phyloP scores from a whole-genome alignment of 2,888 invertebrate species.

The Heterodera filipjevi region DNA sequence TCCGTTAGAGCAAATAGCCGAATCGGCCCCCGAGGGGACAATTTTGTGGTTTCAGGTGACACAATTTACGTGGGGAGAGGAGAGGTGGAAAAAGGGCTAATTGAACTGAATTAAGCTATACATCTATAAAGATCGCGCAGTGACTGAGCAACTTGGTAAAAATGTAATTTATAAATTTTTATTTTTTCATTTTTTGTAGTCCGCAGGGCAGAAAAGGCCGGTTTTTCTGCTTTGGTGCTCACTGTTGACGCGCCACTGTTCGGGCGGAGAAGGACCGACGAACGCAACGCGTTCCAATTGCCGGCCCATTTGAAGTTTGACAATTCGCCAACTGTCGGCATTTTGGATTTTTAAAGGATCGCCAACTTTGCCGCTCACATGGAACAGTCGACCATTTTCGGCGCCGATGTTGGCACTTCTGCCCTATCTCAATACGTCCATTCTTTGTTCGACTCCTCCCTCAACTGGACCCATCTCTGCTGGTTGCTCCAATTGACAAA shows the following conservation, averaged over 20 bases:
- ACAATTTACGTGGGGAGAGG: too few species aligned
- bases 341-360: constrained; percentile 49
- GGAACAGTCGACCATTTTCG: constrained; percentile 11
- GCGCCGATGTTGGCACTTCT: constrained; percentile 70
- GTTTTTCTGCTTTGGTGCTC: constrained; percentile 69
- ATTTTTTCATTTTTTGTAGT: constrained; percentile 67
- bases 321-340: constrained; percentile 20
- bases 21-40: constrained; percentile 26
- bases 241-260: constrained; percentile 78
- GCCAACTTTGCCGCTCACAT: constrained; percentile 34
- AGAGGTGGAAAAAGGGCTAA: constrained; percentile 14
- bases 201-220: constrained; percentile 78
- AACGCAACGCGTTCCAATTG: constrained; percentile 81
- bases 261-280: constrained; percentile 80
- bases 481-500: constrained; percentile 72
- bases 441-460: constrained; percentile 77
- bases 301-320: constrained; percentile 77
- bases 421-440: constrained; percentile 80
- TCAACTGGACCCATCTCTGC: constrained; percentile 84
- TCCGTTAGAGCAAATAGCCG: constrained; percentile 43
- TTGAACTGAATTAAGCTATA: constrained; percentile 78
- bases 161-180: background rate
- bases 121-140: constrained; percentile 73
- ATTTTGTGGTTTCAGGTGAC: constrained; percentile 55
- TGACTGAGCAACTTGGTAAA: constrained; percentile 67